These are phyloP conservation scores for Galerucella calmariensis DNA, from an alignment of 2,888 invertebrate species.

Conservation along the genomic window DNA sequence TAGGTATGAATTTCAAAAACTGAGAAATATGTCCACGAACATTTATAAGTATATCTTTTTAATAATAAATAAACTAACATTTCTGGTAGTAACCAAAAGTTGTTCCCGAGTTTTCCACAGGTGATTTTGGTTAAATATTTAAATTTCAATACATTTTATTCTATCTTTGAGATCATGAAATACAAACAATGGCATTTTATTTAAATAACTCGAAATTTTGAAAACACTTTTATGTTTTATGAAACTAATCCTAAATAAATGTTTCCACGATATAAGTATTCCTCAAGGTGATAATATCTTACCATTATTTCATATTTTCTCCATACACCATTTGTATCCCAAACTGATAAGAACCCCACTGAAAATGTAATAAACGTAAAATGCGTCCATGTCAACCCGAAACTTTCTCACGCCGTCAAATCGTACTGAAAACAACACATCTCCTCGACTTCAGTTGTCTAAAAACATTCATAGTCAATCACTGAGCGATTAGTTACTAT, in stretches of 20 bases:
- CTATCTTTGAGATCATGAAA: too few species aligned
- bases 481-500: conserved; percentile 33
- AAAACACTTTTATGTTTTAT: background rate
- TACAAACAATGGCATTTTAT: too few species aligned
- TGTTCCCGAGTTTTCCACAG: too few species aligned
- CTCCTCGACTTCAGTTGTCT: conserved; percentile 32
- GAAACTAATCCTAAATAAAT: too few species aligned
- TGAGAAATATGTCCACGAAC: background rate
- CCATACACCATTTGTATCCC: conserved; percentile 55
- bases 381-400: conserved; percentile 54
- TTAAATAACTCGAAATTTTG: too few species aligned
- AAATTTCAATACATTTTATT: too few species aligned
- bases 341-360: conserved; percentile 51
- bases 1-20: background rate
- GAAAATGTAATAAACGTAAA: conserved; percentile 26
- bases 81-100: background rate
- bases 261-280: too few species aligned
- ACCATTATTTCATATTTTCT: conserved; percentile 61
- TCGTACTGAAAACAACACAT: conserved; percentile 47
- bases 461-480: conserved; percentile 42
- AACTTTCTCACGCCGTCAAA: conserved; percentile 33
- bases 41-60: conserved; percentile 4
- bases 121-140: too few species aligned
- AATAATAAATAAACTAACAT: background rate
- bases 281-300: conserved; percentile 42